These are phyloP conservation scores for Aurelia sp. DNA, from an alignment of 30 jellyfish, hydroid and myxozoan species.

Conservation along the genomic window DNA sequence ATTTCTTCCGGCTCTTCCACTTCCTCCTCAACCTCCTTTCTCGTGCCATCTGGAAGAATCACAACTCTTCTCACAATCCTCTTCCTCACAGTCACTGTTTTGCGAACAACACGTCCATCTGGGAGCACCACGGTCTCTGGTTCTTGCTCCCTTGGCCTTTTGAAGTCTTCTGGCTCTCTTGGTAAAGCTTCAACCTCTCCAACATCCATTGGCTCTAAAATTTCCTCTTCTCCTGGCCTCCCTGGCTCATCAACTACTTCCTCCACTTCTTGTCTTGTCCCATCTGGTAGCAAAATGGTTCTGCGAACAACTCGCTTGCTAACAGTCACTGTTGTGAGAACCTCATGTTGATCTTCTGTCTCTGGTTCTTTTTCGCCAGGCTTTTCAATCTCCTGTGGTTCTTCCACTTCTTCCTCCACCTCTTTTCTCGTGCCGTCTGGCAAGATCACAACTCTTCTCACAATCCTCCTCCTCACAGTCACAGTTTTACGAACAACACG, in stretches of 20 bases:
- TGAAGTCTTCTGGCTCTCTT: background rate
- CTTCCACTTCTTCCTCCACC: constrained; percentile 69
- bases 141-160: constrained; percentile 16
- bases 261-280: constrained; percentile 44
- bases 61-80: constrained; percentile 58
- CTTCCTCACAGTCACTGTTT: constrained; percentile 55
- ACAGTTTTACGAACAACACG: constrained; percentile 37
- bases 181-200: background rate
- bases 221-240: constrained; percentile 14
- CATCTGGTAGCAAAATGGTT: constrained; percentile 51
- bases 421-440: constrained; percentile 84
- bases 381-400: background rate
- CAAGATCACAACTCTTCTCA: constrained; percentile 51
- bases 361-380: constrained; percentile 35
- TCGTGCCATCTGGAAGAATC: constrained; percentile 79
- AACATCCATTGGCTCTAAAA: constrained; percentile 2
- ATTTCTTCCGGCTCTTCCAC: constrained; percentile 7
- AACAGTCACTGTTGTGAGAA: constrained; percentile 3
- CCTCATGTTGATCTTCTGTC: constrained; percentile 41
- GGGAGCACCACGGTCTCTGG: constrained; percentile 2
- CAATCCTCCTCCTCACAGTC: constrained; percentile 58
- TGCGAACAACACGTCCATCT: constrained; percentile 48
- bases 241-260: constrained; percentile 45
- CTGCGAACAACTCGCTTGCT: constrained; percentile 39
- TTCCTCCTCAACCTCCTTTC: constrained; percentile 74